Evolutionary conservation across 2,113 vertebrate species (phyloP), one percentile per base, ranked within the genome.

Genomic region (Serilophus lunatus): DNA sequence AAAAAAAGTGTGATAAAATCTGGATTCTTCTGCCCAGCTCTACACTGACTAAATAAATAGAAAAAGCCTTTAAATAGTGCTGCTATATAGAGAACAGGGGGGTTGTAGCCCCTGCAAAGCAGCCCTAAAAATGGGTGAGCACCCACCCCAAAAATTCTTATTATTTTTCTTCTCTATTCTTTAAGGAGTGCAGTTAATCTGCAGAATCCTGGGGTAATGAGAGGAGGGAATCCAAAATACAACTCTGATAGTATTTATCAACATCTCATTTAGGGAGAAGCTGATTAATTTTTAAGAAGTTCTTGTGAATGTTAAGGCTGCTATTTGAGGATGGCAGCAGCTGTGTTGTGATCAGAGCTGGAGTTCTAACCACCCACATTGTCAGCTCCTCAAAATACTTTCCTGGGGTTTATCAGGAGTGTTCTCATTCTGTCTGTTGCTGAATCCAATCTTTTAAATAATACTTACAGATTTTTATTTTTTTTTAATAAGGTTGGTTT

Each of bases 281-380:
- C 60, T 60, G 71, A 92, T 80, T 74, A 91, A 95, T 94, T 90
- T 93, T 90, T 54, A 29, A 90, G 25, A 42, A 31, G 66, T 64
- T 84, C 56, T 87, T 59, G 81, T 56, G 76, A 74, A 51, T n/a
- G 71, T 14, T 84, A n/a, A 71, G 50, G 89, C 23, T 71, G 63
- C 66, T 95, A 81, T 91, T 87, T 91, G 69, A 72, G 82, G 93
- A 22, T 50, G 78, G 40, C 40, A 80, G 96, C 95, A 94, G 92
- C 84, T 94, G 93, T 69, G 78, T 65, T 95, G 44, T 91, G 85
- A 95, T 79, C 92, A 90, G 87, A 95, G 79, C 60, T 82, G 16
- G 14, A 91, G 87, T 19, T 79, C 66, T 57, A 53, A 77, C 89
- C 74, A 82, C 91, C 68, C 84, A 92, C 91, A 47, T 2, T 66